Conservation (phyloP, 1,140 invertebrate species). For the Cecropterus lyciades region DNA sequence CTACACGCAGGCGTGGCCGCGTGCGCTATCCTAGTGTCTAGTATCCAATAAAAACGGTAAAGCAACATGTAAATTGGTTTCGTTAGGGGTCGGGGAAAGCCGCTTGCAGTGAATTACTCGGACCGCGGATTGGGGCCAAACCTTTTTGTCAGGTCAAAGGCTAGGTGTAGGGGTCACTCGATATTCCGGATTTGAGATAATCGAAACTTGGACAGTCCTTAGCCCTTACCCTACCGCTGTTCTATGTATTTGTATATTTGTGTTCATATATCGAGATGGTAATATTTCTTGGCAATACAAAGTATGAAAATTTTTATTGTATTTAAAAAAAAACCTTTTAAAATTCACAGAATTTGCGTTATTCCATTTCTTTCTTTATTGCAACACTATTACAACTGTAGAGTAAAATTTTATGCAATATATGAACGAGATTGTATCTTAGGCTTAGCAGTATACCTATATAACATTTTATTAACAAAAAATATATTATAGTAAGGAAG, state of each 20-base stretch:
- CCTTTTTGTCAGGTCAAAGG: conserved; percentile 65
- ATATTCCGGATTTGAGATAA: conserved; percentile 43
- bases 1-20: background rate
- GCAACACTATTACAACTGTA: too few species aligned
- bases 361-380: too few species aligned
- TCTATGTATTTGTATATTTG: background rate
- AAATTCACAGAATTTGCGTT: too few species aligned
- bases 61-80: conserved; percentile 25
- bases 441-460: too few species aligned
- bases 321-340: background rate
- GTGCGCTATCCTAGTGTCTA: background rate
- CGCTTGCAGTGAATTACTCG: conserved; percentile 46
- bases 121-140: conserved; percentile 42
- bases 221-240: background rate
- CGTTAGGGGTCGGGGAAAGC: conserved; percentile 36
- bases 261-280: background rate
- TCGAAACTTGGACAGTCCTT: conserved; percentile 21
- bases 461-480: too few species aligned
- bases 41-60: conserved; percentile 15
- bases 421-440: too few species aligned
- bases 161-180: conserved; percentile 54
- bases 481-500: too few species aligned
- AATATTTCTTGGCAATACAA: conserved; percentile 1
- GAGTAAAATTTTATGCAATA: too few species aligned
- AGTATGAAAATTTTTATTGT: background rate